Conservation (phyloP, 2,888 invertebrate species). For the Noctua comes region DNA sequence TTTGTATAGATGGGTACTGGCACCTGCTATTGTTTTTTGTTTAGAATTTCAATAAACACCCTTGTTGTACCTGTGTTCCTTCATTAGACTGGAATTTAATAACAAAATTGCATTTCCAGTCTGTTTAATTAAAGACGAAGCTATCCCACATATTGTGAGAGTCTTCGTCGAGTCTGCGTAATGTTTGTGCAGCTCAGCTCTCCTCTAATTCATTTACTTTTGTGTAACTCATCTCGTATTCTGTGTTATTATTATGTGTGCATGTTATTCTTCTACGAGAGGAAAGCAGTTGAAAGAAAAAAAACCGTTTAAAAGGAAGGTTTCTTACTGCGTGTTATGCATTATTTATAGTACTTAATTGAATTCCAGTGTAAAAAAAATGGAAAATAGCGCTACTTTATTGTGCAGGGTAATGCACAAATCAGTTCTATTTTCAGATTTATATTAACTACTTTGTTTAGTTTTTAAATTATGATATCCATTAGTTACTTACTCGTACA, state of each 20-base stretch:
- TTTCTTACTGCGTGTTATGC: not conserved
- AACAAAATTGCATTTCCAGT: not conserved
- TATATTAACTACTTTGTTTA: not conserved
- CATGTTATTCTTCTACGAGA: not conserved
- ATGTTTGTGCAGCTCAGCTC: not conserved
- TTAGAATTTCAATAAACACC: not conserved
- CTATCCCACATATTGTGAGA: not conserved
- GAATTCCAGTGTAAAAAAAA: not conserved
- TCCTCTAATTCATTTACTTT: not conserved
- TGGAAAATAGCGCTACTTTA: not conserved
- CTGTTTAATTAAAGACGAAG: not conserved
- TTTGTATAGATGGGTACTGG: no score
- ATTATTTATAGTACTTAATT: not conserved
- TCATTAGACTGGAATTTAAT: not conserved
- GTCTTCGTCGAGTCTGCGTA: not conserved
- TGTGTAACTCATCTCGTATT: not conserved
- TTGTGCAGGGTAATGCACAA: not conserved
- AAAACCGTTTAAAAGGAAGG: not conserved
- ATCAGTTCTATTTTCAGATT: not conserved
- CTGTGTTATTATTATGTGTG: not conserved
- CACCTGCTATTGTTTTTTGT: not conserved
- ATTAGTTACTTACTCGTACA: not conserved
- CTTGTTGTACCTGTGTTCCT: no score
- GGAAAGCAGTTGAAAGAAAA: not conserved
- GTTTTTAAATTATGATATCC: not conserved